Conservation (phyloP, 2,797 vertebrate genomes). For the Tokudaia muenninki region DNA sequence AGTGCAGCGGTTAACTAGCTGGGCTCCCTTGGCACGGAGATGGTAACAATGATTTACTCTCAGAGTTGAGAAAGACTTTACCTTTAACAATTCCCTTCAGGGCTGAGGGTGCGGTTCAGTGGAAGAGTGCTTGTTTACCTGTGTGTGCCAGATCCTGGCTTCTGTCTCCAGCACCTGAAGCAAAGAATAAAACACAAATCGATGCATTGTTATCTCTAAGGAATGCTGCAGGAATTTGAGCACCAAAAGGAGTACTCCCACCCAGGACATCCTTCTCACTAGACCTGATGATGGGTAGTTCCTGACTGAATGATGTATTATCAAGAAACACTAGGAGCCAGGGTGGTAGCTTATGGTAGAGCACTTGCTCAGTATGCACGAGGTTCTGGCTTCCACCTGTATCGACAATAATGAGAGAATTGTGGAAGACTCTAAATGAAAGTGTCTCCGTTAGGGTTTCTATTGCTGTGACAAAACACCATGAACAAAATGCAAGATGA, state of each 20-base stretch:
- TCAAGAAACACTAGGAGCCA: background rate
- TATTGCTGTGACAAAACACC: background rate
- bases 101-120: background rate
- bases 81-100: slow-evolving; percentile 20
- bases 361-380: background rate
- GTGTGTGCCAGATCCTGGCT: background rate
- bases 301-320: background rate
- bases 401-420: background rate
- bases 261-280: background rate
- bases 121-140: background rate
- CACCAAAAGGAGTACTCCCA: background rate
- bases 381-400: background rate
- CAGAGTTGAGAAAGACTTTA: slow-evolving; percentile 47
- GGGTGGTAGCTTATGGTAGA: background rate
- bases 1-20: background rate
- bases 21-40: slow-evolving; percentile 14
- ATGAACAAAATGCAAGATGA: background rate
- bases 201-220: background rate
- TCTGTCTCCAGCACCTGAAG: background rate
- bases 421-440: slow-evolving; percentile 7
- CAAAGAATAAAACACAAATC: background rate
- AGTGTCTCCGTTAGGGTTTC: background rate
- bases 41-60: slow-evolving; percentile 29
- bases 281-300: background rate
- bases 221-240: background rate